Evolutionary conservation across 1,140 invertebrate genomes (phyloP), one percentile per base, ranked within the genome.

Genomic region (Cotesia typhae): DNA sequence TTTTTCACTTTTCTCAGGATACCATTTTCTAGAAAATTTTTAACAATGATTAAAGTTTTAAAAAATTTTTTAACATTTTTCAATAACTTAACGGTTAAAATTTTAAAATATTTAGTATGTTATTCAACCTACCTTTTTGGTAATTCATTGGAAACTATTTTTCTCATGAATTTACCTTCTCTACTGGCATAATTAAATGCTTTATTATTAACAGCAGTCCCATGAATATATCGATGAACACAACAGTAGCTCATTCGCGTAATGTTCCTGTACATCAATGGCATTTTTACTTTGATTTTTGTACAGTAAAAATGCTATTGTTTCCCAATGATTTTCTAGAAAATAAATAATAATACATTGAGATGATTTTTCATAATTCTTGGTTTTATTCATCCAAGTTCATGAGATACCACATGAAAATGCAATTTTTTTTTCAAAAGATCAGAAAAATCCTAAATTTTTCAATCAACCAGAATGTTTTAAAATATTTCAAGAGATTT

Each of bases 81-180:
- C 6, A 47, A 47, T 47, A 3, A 12, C 2, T 14, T 66, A 4
- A 36, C 0, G 14, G 20, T 59, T 57, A 6, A 53, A 59, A 4
- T 69, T 47, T 6, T 10, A n/a, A 6, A 75, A 3, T 14, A 73
- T 17, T 17, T 64, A 71, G 1, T 51, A 52, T 9, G 55, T 63
- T 6, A 61, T 0, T 12, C 7, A 66, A 38, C 73, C 70, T 73
- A 74, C 74, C 76, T 77, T 76, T 74, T 73, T 9, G 73, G 6
- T 6, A 1, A 4, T 14, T 75, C 69, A 28, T n/a, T 67, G 6
- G 35, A 47, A 36, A 81, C 61, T 4, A 81, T 68, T 73, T 80
- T 80, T 9, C 72, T 77, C 12, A 80, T 72, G 36, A 81, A 77
- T 71, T 38, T 76, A 60, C 74, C 10, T 35, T 76, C 17, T 61